A percentile compares a stretch with the other conserved stretches of the same genome.
Evolutionary conservation across 2,113 vertebrate species (phyloP).

Genomic region (Electrona antarctica): DNA sequence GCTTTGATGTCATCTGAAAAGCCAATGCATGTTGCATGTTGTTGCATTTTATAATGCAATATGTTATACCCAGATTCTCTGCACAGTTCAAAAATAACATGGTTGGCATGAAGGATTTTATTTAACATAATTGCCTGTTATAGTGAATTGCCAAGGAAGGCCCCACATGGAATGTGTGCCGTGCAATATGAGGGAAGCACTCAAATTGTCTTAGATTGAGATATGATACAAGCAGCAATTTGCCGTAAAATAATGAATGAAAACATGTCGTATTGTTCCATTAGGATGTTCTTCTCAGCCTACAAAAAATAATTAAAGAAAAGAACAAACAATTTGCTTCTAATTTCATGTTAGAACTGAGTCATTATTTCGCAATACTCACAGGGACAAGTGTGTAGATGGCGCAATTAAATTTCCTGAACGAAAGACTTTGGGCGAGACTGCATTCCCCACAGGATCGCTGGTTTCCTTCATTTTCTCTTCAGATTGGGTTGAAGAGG

Average conservation of each 20-base stretch:
- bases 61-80: neutral
- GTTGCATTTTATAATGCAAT: neutral
- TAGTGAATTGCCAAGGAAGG: conserved; percentile 30
- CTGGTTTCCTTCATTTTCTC: conserved; percentile 57
- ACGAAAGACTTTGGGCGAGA: conserved; percentile 72
- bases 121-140: conserved; percentile 25
- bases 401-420: conserved; percentile 80
- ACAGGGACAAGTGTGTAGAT: conserved; percentile 76
- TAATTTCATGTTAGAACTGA: conserved; percentile 76
- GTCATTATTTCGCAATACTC: conserved; percentile 79
- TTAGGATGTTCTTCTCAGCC: conserved; percentile 65
- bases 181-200: conserved; percentile 46
- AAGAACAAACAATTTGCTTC: conserved; percentile 35
- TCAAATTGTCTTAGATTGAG: conserved; percentile 66
- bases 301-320: conserved; percentile 30
- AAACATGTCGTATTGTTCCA: conserved; percentile 64
- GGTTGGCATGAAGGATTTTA: too few species aligned
- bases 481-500: conserved; percentile 50
- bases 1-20: conserved; percentile 49
- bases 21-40: conserved; percentile 29
- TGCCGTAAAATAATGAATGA: conserved; percentile 67
- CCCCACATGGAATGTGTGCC: conserved; percentile 37
- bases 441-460: conserved; percentile 61
- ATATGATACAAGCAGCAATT: conserved; percentile 65
- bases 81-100: too few species aligned